phyloP scores from a whole-genome alignment of 2,888 invertebrate species.

The Chironomus tentans region DNA sequence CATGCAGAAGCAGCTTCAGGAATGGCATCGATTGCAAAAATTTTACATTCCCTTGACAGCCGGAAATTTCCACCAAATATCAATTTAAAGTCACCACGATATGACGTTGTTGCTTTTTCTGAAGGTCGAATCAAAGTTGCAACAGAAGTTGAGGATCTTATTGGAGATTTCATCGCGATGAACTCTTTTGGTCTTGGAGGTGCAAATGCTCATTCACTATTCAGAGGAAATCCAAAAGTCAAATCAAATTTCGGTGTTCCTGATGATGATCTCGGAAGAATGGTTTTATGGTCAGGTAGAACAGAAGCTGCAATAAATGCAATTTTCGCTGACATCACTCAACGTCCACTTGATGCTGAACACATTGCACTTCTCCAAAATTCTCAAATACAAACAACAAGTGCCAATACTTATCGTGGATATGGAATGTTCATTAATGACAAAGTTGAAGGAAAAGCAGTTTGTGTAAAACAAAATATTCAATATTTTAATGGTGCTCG shows the following conservation, averaged over 20 bases:
- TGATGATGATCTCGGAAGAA: constrained; percentile 52
- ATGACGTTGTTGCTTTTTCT: constrained; percentile 47
- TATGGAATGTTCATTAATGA: constrained; percentile 45
- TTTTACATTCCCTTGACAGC: constrained; percentile 63
- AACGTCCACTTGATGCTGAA: constrained; percentile 48
- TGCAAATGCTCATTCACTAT: constrained; percentile 60
- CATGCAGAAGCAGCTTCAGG: constrained; percentile 76
- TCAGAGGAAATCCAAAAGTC: constrained; percentile 51
- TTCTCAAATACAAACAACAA: constrained; percentile 45
- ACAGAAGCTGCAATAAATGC: constrained; percentile 58
- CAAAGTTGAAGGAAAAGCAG: not conserved
- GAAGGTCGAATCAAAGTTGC: constrained; percentile 57
- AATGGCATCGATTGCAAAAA: constrained; percentile 68
- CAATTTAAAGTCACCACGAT: constrained; percentile 53
- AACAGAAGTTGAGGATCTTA: constrained; percentile 53
- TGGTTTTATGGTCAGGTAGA: constrained; percentile 64
- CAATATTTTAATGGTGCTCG: constrained; percentile 48
- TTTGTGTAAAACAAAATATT: constrained; percentile 41
- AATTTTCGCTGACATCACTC: constrained; percentile 51
- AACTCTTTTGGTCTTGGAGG: constrained; percentile 88
- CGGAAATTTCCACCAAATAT: constrained; percentile 71
- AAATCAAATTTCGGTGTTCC: constrained; percentile 53
- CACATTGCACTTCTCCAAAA: constrained; percentile 47
- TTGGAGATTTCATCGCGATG: constrained; percentile 58
- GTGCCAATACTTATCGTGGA: constrained; percentile 60